phyloP scores from a whole-genome alignment of 2,797 vertebrate species.

The Anomalospiza imberbis region DNA sequence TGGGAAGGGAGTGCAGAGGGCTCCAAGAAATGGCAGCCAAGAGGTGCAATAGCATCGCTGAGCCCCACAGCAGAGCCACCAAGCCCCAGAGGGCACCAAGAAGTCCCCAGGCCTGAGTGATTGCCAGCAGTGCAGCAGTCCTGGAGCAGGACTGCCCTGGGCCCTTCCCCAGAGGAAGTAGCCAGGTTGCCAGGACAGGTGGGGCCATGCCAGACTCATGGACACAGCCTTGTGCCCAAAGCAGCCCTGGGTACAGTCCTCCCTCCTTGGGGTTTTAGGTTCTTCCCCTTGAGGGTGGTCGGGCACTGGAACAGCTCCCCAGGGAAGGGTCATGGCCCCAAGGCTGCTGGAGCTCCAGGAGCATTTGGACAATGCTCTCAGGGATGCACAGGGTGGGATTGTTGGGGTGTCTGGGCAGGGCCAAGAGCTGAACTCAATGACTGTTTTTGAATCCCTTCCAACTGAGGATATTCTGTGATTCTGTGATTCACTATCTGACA shows the following conservation, averaged over 20 bases:
- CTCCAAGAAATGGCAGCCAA: background rate
- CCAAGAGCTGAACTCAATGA: background rate
- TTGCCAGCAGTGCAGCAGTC: background rate
- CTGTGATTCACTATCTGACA: background rate
- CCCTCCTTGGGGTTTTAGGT: accelerated
- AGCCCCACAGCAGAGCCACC: background rate
- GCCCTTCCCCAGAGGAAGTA: background rate
- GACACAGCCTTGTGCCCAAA: accelerated
- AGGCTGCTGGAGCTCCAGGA: background rate
- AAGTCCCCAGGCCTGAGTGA: too few species aligned
- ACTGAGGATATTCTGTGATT: background rate
- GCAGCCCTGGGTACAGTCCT: too few species aligned
- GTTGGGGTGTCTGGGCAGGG: background rate
- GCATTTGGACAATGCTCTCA: accelerated
- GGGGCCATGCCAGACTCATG: accelerated
- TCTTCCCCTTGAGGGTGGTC: accelerated
- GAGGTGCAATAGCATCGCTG: background rate
- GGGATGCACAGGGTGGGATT: background rate
- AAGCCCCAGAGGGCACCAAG: background rate
- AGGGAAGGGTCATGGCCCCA: accelerated
- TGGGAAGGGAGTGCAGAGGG: background rate
- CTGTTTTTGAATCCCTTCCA: accelerated
- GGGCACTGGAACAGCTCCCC: background rate
- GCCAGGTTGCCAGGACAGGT: background rate
- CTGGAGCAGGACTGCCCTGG: accelerated